Base-by-base conservation (phyloP, 2,888 invertebrate genomes). In the Vannuccia rotundouncinata region DNA sequence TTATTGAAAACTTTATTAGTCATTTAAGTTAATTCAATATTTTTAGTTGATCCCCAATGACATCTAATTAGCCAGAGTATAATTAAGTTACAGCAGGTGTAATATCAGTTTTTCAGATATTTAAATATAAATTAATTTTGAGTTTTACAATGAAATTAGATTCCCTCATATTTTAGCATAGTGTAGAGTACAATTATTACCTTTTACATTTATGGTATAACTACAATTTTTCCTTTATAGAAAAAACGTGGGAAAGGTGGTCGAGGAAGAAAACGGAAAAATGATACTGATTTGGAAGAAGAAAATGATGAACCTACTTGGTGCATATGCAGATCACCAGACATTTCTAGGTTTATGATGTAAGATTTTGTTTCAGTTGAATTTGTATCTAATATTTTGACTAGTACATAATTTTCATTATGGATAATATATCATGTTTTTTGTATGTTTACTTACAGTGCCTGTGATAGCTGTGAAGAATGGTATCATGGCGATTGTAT, bases 401-500 rank as follows among this genome's bases (percentile, higher is more conserved):
- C n/a, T n/a, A n/a, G n/a, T n/a, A n/a, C n/a, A n/a, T 31, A 31
- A 31, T 77, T 77, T 25, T 74, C 13, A n/a, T 13, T 74, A n/a
- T 74, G 59, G 13, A 17, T 17, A 22, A 59, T 59, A 13, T 13
- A 74, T 74, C 29, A 29, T n/a, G 75, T n/a, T 74, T 74, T 74
- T 74, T 1, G 22, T 29, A n/a, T n/a, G n/a, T n/a, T n/a, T n/a
- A n/a, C n/a, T 45, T 45, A 13, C 45, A 78, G 78, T 87, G 95
- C 94, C 59, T 98, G 98, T 89, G 98, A 98, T 88, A 91, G 93
- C 17, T 98, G 98, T 87, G 95, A 97, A 87, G 96, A 97, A 88
- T 98, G 98, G 97, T 98, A 95, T 86, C 98, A 98, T 86, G 97
- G 97, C 0, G 95, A 96, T 86, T 98, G 97, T 87, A 95, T 98